phyloP scores from a whole-genome alignment of 2,888 invertebrate species.

The Physocephala rufipes region DNA sequence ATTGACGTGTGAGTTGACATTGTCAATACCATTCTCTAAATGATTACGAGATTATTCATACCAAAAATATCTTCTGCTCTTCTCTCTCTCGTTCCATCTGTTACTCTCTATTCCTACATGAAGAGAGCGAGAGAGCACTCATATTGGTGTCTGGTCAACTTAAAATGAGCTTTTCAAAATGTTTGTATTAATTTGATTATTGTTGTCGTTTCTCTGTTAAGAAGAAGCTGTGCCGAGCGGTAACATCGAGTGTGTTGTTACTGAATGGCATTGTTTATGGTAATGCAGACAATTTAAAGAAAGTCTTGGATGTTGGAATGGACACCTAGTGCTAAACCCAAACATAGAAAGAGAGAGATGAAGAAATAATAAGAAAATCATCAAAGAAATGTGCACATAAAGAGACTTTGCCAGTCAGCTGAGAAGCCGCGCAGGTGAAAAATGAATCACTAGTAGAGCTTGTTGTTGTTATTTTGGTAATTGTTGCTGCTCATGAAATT shows the following conservation, averaged over 20 bases:
- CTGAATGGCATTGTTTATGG: conserved; percentile 16
- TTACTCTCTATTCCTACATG: too few relatives aligned
- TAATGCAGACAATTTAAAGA: conserved; percentile 47
- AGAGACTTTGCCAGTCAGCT: neutral
- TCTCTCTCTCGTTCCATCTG: neutral
- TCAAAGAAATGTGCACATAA: neutral
- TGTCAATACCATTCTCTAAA: conserved; percentile 4
- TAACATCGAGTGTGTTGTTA: conserved; percentile 5
- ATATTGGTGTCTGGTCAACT: too few relatives aligned
- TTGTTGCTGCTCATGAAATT: too few relatives aligned
- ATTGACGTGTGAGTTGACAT: conserved; percentile 10
- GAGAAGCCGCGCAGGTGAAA: neutral
- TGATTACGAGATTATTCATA: neutral
- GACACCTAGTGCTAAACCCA: neutral
- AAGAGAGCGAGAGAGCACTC: too few relatives aligned
- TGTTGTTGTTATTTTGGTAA: neutral
- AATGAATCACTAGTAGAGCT: neutral
- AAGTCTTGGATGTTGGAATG: conserved; percentile 54
- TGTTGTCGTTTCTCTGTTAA: too few relatives aligned
- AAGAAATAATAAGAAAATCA: neutral
- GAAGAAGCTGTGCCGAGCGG: conserved; percentile 1
- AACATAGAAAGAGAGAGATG: neutral
- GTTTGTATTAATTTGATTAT: neutral
- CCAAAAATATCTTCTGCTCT: neutral
- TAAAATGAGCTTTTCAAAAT: neutral